Percentiles rank a stretch among this genome's conserved stretches.
phyloP scores from a whole-genome alignment of 2,113 vertebrate species.

The Otis tarda region DNA sequence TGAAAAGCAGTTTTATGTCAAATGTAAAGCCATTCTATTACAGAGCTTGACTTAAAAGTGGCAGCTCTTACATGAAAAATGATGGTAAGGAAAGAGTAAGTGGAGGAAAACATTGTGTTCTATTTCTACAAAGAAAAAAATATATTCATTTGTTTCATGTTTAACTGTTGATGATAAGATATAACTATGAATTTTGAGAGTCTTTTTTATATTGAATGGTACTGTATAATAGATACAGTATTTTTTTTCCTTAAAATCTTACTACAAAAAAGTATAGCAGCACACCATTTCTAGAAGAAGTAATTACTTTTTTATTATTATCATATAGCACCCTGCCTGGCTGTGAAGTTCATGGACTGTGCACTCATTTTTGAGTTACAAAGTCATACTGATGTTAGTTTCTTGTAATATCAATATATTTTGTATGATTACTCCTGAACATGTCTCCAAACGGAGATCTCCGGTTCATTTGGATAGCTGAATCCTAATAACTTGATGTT shows the following conservation, averaged over 20 bases:
- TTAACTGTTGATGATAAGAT: background rate
- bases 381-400: background rate
- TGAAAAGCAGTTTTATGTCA: background rate
- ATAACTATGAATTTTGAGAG: background rate
- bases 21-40: background rate
- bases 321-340: background rate
- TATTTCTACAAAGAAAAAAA: background rate
- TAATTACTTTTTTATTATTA: conserved; percentile 26
- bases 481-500: background rate
- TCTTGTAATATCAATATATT: background rate
- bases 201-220: background rate
- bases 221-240: background rate
- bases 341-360: background rate
- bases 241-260: background rate
- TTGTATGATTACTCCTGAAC: background rate
- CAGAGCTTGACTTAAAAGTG: background rate
- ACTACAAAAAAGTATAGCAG: background rate
- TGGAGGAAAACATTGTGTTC: background rate
- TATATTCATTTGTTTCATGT: background rate
- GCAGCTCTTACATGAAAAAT: background rate
- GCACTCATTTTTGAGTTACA: background rate
- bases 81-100: background rate
- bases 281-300: background rate
- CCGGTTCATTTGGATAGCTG: background rate
- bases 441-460: background rate